Evolutionary conservation across 2,797 vertebrate species (phyloP).

Genomic region (Alfaro cultratus): DNA sequence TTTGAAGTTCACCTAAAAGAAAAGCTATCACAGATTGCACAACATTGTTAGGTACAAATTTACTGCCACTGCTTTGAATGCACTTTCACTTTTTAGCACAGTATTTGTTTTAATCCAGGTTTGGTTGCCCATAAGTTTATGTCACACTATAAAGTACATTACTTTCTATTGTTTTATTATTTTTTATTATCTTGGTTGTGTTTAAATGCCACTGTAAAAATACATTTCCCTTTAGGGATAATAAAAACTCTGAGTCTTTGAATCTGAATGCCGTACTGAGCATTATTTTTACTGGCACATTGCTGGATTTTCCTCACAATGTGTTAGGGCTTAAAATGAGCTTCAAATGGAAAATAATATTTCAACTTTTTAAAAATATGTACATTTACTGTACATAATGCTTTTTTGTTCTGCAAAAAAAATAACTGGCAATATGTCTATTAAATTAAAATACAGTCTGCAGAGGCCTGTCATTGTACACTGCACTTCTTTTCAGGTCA

Average conservation of each 20-base stretch:
- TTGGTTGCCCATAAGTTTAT: not conserved
- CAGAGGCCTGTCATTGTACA: not conserved
- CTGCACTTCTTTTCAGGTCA: not conserved
- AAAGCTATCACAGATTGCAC: not conserved
- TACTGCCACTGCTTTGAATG: not conserved
- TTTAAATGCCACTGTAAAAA: not conserved
- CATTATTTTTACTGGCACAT: not conserved
- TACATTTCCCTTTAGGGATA: not conserved
- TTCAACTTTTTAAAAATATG: not conserved
- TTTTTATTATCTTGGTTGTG: not conserved
- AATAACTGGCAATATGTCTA: not conserved
- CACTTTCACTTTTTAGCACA: not conserved
- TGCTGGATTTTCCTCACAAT: not conserved
- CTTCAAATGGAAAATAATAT: not conserved
- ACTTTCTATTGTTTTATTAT: not conserved
- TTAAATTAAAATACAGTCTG: not conserved
- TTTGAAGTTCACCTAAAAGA: not conserved
- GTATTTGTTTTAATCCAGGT: not conserved
- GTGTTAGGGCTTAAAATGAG: not conserved
- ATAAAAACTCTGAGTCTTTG: not conserved
- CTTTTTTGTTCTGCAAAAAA: not conserved
- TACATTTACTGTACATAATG: not conserved
- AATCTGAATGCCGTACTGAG: not conserved
- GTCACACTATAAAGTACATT: not conserved
- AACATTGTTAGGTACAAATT: not conserved